Evolutionary conservation across 2,888 invertebrate genomes (phyloP).

Genomic region (Melikaiella ostensackeni): DNA sequence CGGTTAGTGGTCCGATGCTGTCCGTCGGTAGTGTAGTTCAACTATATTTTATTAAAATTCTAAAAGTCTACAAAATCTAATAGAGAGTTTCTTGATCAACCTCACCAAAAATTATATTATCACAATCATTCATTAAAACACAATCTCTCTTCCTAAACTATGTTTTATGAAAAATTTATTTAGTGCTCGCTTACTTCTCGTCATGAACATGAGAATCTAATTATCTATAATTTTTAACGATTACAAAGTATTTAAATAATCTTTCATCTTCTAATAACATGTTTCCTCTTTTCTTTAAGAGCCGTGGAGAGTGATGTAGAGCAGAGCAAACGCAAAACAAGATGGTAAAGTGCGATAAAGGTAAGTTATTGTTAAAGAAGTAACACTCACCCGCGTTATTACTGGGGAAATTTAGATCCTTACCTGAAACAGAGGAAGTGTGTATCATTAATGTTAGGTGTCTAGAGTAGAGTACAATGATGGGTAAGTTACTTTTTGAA

Average conservation of each 20-base stretch:
- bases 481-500: no score
- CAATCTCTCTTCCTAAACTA: no score
- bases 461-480: neutral
- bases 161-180: no score
- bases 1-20: no score
- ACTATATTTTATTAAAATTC: no score
- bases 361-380: conserved; percentile 65
- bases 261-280: neutral
- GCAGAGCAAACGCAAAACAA: conserved; percentile 21
- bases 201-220: neutral
- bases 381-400: conserved; percentile 75
- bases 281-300: no score
- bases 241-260: neutral
- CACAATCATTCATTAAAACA: no score
- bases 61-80: no score
- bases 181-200: no score
- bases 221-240: neutral
- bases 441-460: conserved; percentile 54
- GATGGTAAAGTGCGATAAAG: conserved; percentile 48
- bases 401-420: conserved; percentile 76
- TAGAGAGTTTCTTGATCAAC: no score
- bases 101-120: no score
- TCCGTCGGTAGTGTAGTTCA: no score
- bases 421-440: conserved; percentile 70
- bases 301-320: conserved; percentile 10